phyloP scores from a whole-genome alignment of 2,797 vertebrate genomes.

The Acipenser transmontanus region DNA sequence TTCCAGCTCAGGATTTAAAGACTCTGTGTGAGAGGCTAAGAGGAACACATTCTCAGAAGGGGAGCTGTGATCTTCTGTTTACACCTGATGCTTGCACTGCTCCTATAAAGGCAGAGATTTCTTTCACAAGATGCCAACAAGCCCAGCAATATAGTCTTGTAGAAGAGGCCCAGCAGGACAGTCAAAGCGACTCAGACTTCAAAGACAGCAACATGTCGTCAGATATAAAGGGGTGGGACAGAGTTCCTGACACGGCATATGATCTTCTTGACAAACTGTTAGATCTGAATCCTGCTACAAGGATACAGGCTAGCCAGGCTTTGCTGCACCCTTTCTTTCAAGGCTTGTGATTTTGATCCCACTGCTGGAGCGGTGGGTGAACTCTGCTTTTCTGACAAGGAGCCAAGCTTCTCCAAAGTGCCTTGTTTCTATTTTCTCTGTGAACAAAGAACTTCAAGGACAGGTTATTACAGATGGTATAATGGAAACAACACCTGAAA shows the following conservation, averaged over 20 bases:
- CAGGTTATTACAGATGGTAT: not conserved
- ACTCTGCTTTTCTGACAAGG: not conserved
- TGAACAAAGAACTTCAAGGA: not conserved
- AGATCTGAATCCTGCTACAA: slow-evolving; percentile 84
- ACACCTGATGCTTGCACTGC: not conserved
- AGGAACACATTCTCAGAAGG: slow-evolving; percentile 41
- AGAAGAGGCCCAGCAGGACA: slow-evolving; percentile 19
- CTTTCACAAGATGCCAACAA: not conserved
- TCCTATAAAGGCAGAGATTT: not conserved
- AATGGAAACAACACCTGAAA: not conserved
- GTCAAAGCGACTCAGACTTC: slow-evolving; percentile 18
- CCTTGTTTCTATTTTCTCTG: not conserved
- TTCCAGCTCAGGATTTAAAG: slow-evolving; percentile 81
- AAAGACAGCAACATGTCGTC: slow-evolving; percentile 7
- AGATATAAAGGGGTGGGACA: slow-evolving; percentile 68
- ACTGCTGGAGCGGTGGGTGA: not conserved
- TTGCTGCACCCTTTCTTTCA: slow-evolving; percentile 80
- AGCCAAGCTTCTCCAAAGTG: not conserved
- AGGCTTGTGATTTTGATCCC: slow-evolving; percentile 31
- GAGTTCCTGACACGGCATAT: slow-evolving; percentile 79
- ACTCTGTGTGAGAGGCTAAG: slow-evolving; percentile 81
- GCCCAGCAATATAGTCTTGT: slow-evolving; percentile 2
- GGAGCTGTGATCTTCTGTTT: not conserved
- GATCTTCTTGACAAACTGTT: slow-evolving; percentile 84
- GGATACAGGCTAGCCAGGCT: slow-evolving; percentile 79